Conservation (phyloP, 2,113 vertebrate species). For the Chloebia gouldiae region DNA sequence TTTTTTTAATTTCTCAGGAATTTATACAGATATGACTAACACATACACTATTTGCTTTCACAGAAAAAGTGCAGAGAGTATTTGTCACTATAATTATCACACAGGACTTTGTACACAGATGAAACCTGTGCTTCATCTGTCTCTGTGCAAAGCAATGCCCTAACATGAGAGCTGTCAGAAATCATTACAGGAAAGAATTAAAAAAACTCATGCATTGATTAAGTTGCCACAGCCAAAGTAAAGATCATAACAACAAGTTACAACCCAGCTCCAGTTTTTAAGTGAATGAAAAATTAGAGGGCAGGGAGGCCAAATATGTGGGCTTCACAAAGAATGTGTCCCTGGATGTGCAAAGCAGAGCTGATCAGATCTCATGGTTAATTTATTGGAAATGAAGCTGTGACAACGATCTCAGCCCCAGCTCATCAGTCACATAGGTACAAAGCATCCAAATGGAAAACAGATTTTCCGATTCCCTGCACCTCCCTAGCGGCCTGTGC, state of each 20-base stretch:
- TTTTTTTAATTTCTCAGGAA: neutral
- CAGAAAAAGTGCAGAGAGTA: neutral
- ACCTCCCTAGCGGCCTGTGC: neutral
- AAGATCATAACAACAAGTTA: slow-evolving; percentile 4
- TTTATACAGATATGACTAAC: neutral
- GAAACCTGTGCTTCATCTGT: neutral
- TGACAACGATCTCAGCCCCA: neutral
- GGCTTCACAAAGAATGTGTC: slow-evolving; percentile 15
- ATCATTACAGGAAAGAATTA: neutral
- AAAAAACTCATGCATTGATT: neutral
- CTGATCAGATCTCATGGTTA: neutral
- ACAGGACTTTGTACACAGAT: neutral
- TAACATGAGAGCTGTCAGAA: neutral
- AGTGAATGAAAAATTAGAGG: slow-evolving; percentile 38
- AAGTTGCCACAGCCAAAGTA: neutral
- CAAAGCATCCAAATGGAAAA: slow-evolving; percentile 13
- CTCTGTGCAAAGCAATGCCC: neutral
- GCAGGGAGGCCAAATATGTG: neutral
- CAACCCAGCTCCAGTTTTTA: neutral
- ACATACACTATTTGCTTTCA: neutral
- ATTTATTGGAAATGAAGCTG: neutral
- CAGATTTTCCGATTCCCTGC: neutral
- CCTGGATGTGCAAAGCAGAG: neutral
- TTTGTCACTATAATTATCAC: slow-evolving; percentile 1
- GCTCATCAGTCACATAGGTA: neutral